Base-by-base conservation (phyloP, 1,140 invertebrate genomes). In the Eumeta japonica region DNA sequence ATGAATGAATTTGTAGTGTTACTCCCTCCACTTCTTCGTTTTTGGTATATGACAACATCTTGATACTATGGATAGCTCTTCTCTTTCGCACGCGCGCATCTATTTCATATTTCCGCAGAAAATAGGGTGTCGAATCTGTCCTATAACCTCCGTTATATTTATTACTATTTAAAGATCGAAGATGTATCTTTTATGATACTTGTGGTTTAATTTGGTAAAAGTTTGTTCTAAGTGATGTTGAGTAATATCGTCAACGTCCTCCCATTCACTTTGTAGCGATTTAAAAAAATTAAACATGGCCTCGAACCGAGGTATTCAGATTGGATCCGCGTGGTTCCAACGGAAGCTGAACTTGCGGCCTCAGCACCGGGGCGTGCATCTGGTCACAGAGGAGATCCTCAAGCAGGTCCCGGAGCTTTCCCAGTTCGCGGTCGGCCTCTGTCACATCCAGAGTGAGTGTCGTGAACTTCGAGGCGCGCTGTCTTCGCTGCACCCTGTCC, bases 281-380 rank as follows among this genome's bases (percentile, higher is more conserved):
- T 70, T 66, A 57, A 70, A 71, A n/a, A 71, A 71, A 74, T 80
- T 78, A 78, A 83, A 82, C 79, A 90, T 90, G 88, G 88, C 88
- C 80, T 90, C 88, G 65, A 88, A 87, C 63, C 82, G 85, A 78
- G 88, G 89, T 71, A 88, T 94, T 72, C 90, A 93, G 81, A 90
- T 90, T 66, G 88, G 89, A 70, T 90, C 89, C 67, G 90, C 92
- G 72, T 97, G 93, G 93, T 93, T 94, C 82, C 93, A 97, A 79
- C 87, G 89, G 74, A 94, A 94, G 81, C 87, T 97, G 63, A 94
- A 94, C 77, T 81, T 97, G 60, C 84, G 92, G 67, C 91, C 92
- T 50, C 91, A 94, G 74, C 91, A 93, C 70, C 83, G 93, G 70
- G 92, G 93, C 53, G 91, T 95, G 55, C 94, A 96, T 78, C 81